Evolutionary conservation across 2,113 vertebrate genomes (phyloP).

Genomic region (Equus quagga): DNA sequence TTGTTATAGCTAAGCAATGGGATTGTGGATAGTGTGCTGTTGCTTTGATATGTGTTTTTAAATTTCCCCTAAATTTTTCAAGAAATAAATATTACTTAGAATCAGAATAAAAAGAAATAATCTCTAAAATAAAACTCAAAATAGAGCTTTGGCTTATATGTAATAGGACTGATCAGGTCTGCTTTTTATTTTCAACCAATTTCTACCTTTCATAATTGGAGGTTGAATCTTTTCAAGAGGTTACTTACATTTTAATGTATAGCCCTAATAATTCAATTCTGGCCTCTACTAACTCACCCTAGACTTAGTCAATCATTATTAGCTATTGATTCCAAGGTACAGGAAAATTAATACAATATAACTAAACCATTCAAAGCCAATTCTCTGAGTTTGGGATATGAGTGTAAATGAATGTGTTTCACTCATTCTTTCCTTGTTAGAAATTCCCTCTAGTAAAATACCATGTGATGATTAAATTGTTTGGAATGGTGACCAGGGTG

Average conservation of each 20-base stretch:
- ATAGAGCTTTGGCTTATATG: not conserved
- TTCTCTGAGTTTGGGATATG: not conserved
- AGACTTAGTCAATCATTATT: not conserved
- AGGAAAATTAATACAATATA: not conserved
- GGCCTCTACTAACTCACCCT: not conserved
- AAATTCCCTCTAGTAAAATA: not conserved
- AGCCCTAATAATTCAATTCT: not conserved
- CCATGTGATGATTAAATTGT: not conserved
- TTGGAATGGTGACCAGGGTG: not conserved
- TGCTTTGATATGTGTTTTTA: not conserved
- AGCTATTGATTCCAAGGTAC: not conserved
- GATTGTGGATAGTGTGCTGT: not conserved
- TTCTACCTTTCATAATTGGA: slow-evolving; percentile 21
- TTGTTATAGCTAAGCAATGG: not conserved
- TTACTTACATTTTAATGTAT: not conserved
- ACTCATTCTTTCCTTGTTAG: not conserved
- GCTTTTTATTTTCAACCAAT: not conserved
- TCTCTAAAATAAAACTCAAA: not conserved
- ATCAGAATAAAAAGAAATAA: not conserved
- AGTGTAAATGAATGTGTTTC: not conserved
- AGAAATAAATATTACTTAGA: not conserved
- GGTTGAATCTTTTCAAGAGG: not conserved
- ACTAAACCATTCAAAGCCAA: not conserved
- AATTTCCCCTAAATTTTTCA: not conserved
- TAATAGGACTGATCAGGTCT: not conserved